Evolutionary conservation across 2,113 vertebrate species (phyloP).

Genomic region (Paedocypris sp.): DNA sequence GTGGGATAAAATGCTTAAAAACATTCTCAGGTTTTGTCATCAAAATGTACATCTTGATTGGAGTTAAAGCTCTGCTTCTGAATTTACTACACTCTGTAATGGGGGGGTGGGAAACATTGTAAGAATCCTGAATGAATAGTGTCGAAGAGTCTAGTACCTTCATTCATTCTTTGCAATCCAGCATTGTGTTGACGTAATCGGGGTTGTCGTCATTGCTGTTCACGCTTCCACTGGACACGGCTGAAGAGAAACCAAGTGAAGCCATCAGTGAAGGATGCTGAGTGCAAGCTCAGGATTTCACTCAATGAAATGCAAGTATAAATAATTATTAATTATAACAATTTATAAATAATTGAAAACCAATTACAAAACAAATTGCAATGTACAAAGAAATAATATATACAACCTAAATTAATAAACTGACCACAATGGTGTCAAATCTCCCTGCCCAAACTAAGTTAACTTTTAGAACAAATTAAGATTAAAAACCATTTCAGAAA

Average conservation of each 20-base stretch:
- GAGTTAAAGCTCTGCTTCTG: no score
- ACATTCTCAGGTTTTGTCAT: conserved; percentile 58
- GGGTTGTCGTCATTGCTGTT: conserved; percentile 26
- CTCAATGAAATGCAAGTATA: neutral
- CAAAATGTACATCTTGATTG: conserved; percentile 24
- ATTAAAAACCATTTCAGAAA: no score
- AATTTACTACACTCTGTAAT: no score
- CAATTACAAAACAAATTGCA: neutral
- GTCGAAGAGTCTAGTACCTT: neutral
- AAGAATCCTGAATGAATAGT: neutral
- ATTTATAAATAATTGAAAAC: neutral
- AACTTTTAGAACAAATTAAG: no score
- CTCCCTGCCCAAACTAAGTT: no score
- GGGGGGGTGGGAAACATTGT: no score
- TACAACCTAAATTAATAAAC: no score
- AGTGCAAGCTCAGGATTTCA: neutral
- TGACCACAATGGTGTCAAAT: no score
- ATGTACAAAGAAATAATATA: no score
- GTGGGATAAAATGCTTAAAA: neutral
- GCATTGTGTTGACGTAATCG: conserved; percentile 28
- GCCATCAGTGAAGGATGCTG: neutral
- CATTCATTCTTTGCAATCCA: neutral
- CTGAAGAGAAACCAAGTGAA: neutral
- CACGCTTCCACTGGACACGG: conserved; percentile 10
- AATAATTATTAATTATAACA: neutral